Conservation (phyloP, 2,888 invertebrate species). For the Synergus umbraculus region DNA sequence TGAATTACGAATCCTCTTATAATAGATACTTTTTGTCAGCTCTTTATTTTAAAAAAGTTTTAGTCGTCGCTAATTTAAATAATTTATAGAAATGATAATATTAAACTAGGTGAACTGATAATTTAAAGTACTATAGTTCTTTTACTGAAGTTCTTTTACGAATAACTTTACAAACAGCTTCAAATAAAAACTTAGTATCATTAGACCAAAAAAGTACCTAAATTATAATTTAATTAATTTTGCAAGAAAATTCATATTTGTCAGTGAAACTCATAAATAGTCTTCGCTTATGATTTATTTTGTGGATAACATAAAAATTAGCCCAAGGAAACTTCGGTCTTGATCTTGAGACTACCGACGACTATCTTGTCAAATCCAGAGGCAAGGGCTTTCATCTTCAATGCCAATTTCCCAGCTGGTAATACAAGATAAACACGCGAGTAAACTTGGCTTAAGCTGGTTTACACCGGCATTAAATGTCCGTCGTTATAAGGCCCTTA, state of each 20-base stretch:
- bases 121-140: too few species aligned
- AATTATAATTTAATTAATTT: neutral
- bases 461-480: slow-evolving; percentile 40
- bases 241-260: neutral
- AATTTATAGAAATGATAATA: neutral
- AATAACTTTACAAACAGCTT: neutral
- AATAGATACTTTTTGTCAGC: neutral
- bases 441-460: slow-evolving; percentile 20
- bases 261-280: neutral
- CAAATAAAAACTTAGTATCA: neutral
- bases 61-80: neutral
- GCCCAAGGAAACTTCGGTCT: slow-evolving; percentile 9
- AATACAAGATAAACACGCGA: slow-evolving; percentile 1
- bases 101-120: too few species aligned
- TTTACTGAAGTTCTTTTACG: neutral
- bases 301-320: slow-evolving; percentile 14
- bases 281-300: neutral
- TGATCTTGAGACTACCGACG: slow-evolving; percentile 19
- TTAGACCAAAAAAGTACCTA: neutral
- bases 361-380: slow-evolving; percentile 8
- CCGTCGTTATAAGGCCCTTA: neutral
- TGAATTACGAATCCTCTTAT: neutral
- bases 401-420: neutral
- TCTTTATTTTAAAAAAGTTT: neutral
- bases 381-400: slow-evolving; percentile 9